These are phyloP conservation scores for Torymus tubicola DNA, from an alignment of 2,888 invertebrate genomes.

Conservation along the genomic window DNA sequence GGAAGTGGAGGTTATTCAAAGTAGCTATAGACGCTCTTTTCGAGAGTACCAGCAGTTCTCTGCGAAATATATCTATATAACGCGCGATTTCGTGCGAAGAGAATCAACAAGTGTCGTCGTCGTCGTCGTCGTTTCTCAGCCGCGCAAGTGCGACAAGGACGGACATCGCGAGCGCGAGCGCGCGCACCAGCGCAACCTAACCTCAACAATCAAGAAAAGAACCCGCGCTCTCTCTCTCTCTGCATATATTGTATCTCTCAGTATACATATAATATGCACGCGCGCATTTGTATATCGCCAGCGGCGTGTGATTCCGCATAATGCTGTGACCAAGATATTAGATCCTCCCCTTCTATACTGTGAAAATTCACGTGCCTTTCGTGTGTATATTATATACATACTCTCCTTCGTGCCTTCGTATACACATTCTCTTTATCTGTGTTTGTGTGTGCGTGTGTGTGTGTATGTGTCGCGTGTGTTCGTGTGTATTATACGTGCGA, in stretches of 20 bases:
- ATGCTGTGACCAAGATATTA: not conserved
- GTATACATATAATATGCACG: no score
- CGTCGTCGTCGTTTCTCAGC: conserved; percentile 8
- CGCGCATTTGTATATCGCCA: no score
- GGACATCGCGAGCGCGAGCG: not conserved
- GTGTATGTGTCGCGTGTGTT: conserved; percentile 16
- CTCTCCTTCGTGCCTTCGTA: no score
- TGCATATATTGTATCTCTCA: no score
- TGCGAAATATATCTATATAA: not conserved
- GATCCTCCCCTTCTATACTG: no score
- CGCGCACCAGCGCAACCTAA: conserved; percentile 18
- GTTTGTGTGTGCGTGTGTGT: conserved; percentile 6
- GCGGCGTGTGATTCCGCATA: not conserved
- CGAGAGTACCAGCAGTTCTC: no score
- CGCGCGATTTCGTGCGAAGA: conserved; percentile 26
- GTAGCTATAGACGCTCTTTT: not conserved
- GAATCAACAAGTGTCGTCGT: conserved; percentile 67
- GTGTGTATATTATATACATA: no score
- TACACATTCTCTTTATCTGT: not conserved
- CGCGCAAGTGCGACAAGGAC: conserved; percentile 24
- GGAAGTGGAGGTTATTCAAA: conserved; percentile 21
- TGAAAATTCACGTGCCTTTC: no score
- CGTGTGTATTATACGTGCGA: conserved; percentile 2
- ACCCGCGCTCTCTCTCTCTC: no score
- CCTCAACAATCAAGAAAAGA: not conserved